Evolutionary conservation across 2,113 vertebrate genomes (phyloP).

Genomic region (Xiphophorus couchianus): DNA sequence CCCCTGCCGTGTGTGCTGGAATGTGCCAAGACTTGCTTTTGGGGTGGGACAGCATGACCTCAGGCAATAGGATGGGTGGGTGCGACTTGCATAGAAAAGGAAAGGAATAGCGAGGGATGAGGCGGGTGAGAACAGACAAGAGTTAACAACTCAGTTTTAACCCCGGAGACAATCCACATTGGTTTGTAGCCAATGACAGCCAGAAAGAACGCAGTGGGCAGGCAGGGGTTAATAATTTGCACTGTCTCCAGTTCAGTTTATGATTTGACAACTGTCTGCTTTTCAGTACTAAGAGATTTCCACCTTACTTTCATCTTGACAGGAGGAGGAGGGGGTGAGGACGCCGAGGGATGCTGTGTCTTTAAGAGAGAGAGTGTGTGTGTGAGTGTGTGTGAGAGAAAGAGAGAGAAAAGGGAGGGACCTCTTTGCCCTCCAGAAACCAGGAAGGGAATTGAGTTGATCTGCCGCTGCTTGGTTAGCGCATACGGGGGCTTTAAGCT

Average conservation of each 20-base stretch:
- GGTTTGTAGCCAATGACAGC: not conserved
- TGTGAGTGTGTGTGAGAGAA: slow-evolving; percentile 78
- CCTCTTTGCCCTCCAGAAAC: slow-evolving; percentile 89
- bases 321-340: slow-evolving; percentile 56
- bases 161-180: slow-evolving; percentile 22
- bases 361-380: slow-evolving; percentile 81
- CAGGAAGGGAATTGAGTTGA: slow-evolving; percentile 90
- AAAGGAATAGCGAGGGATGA: slow-evolving; percentile 64
- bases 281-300: slow-evolving; percentile 51
- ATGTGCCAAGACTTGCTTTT: slow-evolving; percentile 83
- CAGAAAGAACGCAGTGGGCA: slow-evolving; percentile 11
- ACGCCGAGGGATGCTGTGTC: slow-evolving; percentile 78
- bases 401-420: slow-evolving; percentile 91
- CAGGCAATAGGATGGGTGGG: slow-evolving; percentile 82
- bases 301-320: slow-evolving; percentile 66
- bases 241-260: slow-evolving; percentile 38
- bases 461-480: slow-evolving; percentile 86
- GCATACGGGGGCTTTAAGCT: slow-evolving; percentile 85
- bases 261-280: slow-evolving; percentile 49
- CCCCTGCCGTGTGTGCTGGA: slow-evolving; percentile 75
- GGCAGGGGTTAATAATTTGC: slow-evolving; percentile 61
- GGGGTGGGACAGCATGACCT: slow-evolving; percentile 86
- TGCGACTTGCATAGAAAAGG: slow-evolving; percentile 70
- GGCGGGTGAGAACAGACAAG: slow-evolving; percentile 48
- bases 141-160: slow-evolving; percentile 53